Evolutionary conservation across 2,113 vertebrate genomes (phyloP).

Genomic region (Ranitomeya variabilis): DNA sequence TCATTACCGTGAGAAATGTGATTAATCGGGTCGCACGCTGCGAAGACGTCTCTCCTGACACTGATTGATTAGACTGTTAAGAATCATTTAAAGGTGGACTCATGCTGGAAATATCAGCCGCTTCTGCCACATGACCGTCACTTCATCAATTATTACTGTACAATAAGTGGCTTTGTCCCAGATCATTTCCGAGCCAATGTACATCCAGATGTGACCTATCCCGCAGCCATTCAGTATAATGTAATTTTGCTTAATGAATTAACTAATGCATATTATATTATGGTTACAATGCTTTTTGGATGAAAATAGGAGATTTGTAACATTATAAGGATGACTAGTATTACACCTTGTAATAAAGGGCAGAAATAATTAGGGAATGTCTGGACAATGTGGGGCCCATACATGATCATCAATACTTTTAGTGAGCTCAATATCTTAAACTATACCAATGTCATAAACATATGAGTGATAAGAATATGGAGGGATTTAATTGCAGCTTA

Average conservation of each 20-base stretch:
- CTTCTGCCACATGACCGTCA: neutral
- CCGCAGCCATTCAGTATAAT: neutral
- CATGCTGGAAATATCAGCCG: slow-evolving; percentile 6
- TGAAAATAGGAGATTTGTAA: neutral
- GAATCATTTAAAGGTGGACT: neutral
- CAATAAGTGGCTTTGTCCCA: neutral
- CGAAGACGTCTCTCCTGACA: neutral
- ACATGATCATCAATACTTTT: too few species aligned
- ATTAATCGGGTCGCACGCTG: slow-evolving; percentile 29
- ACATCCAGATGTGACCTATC: neutral
- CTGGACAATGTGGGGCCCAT: too few species aligned
- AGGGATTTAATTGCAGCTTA: too few species aligned
- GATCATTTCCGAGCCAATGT: neutral
- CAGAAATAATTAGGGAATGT: too few species aligned
- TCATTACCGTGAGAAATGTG: slow-evolving; percentile 36
- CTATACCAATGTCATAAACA: too few species aligned
- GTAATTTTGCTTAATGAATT: neutral
- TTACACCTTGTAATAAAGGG: too few species aligned
- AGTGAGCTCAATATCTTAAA: too few species aligned
- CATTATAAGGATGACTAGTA: neutral
- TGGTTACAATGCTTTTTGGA: neutral
- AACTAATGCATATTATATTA: neutral
- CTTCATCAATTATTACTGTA: neutral
- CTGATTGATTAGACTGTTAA: slow-evolving; percentile 31
- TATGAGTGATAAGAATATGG: too few species aligned